Evolutionary conservation across 2,888 invertebrate genomes (phyloP), one percentile per base, ranked within the genome.

Genomic region (Branchipolynoe longqiensis): DNA sequence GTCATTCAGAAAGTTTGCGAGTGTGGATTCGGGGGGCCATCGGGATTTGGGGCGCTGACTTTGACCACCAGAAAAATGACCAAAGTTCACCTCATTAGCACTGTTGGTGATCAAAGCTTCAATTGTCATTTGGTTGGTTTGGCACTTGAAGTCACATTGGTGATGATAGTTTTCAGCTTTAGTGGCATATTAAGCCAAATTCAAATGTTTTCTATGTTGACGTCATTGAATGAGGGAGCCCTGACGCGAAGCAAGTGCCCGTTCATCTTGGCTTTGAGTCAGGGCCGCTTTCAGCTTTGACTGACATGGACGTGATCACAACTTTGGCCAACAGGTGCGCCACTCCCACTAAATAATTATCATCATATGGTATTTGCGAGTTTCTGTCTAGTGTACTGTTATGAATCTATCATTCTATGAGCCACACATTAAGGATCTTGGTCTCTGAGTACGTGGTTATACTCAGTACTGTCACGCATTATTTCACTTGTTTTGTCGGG

Each of bases 311-410:
- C 28, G 78, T 18, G 25, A n/a, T 3, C 78, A 48, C 78, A 78
- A 41, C 28, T 54, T 78, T 78, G 78, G 78, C 48, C 78, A 78
- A 78, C 78, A 78, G 78, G 78, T 78, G 78, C 54, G 78, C 78
- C 78, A 41, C 78, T 78, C 78, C 78, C 78, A 78, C 78, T n/a
- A n/a, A n/a, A n/a, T n/a, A n/a, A n/a, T n/a, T n/a, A n/a, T n/a
- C n/a, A n/a, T n/a, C n/a, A n/a, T n/a, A n/a, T n/a, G n/a, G n/a
- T n/a, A n/a, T n/a, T n/a, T n/a, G n/a, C n/a, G n/a, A n/a, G n/a
- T n/a, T n/a, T n/a, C n/a, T n/a, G n/a, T n/a, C n/a, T n/a, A n/a
- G n/a, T n/a, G n/a, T n/a, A n/a, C n/a, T n/a, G n/a, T n/a, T n/a
- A n/a, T n/a, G n/a, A n/a, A n/a, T n/a, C n/a, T n/a, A n/a, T n/a